Percentiles rank a stretch among this genome's conserved stretches.
Evolutionary conservation across 1,140 invertebrate species (phyloP).

Genomic region (Rhyzopertha dominica): DNA sequence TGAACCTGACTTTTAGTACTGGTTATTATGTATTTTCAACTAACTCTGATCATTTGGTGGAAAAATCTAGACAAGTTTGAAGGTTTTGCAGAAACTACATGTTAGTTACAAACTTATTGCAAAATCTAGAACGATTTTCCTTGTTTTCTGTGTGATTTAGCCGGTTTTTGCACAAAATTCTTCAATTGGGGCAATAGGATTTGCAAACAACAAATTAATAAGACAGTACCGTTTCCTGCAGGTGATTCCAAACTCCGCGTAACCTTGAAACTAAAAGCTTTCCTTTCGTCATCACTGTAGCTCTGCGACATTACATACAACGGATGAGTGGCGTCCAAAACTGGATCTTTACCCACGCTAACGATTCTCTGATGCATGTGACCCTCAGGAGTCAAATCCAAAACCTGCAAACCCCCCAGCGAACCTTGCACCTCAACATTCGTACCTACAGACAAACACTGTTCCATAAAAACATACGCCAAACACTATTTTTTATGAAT

Average conservation of each 20-base stretch:
- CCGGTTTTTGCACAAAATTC: too few relatives aligned
- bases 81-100: too few relatives aligned
- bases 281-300: constrained; percentile 44
- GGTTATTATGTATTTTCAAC: too few relatives aligned
- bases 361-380: constrained; percentile 79
- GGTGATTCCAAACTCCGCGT: constrained; percentile 49
- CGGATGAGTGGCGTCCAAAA: constrained; percentile 50
- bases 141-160: too few relatives aligned
- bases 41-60: too few relatives aligned
- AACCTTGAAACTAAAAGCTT: constrained; percentile 64
- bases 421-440: constrained; percentile 72
- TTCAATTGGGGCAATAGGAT: too few relatives aligned
- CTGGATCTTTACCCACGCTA: constrained; percentile 74
- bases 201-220: too few relatives aligned
- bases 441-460: constrained; percentile 41
- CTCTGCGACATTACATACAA: constrained; percentile 48
- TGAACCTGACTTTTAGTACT: too few relatives aligned
- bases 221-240: too few relatives aligned
- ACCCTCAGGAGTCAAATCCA: constrained; percentile 84
- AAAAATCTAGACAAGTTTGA: too few relatives aligned
- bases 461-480: constrained; percentile 3
- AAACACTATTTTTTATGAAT: neutral
- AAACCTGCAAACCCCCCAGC: constrained; percentile 81
- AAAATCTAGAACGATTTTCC: too few relatives aligned
- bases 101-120: too few relatives aligned